Conservation (phyloP, 1,140 invertebrate genomes). For the Bactericera cockerelli region DNA sequence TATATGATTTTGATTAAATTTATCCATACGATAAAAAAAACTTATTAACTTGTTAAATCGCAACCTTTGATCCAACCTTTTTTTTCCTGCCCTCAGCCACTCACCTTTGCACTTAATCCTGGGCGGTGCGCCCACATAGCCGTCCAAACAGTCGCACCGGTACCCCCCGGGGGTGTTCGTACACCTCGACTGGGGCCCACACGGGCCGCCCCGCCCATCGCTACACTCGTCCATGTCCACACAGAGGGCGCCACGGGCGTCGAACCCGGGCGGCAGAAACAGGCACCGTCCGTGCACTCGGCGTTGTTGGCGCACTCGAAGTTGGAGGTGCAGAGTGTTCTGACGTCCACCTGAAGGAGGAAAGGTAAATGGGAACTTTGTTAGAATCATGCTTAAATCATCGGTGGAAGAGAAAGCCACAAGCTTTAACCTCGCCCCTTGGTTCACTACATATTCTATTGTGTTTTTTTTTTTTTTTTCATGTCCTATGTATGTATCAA, state of each 20-base stretch:
- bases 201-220: conserved; percentile 37
- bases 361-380: no score
- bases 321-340: conserved; percentile 67
- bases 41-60: no score
- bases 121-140: conserved; percentile 69
- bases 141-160: conserved; percentile 71
- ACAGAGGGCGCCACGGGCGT: conserved; percentile 58
- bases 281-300: conserved; percentile 72
- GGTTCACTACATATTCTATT: no score
- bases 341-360: conserved; percentile 53
- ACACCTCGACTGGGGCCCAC: conserved; percentile 68
- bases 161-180: conserved; percentile 69
- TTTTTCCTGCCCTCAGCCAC: no score
- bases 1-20: no score
- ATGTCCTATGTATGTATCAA: no score
- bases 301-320: conserved; percentile 87
- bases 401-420: no score
- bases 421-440: no score
- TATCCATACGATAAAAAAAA: no score
- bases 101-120: conserved; percentile 57
- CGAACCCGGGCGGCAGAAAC: conserved; percentile 82
- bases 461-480: no score
- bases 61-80: no score
- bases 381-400: no score
- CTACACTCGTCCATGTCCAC: conserved; percentile 70